A percentile compares a stretch with the other conserved stretches of the same genome.
Evolutionary conservation across 2,113 vertebrate genomes (phyloP).

Genomic region (Rhinogobius similis): DNA sequence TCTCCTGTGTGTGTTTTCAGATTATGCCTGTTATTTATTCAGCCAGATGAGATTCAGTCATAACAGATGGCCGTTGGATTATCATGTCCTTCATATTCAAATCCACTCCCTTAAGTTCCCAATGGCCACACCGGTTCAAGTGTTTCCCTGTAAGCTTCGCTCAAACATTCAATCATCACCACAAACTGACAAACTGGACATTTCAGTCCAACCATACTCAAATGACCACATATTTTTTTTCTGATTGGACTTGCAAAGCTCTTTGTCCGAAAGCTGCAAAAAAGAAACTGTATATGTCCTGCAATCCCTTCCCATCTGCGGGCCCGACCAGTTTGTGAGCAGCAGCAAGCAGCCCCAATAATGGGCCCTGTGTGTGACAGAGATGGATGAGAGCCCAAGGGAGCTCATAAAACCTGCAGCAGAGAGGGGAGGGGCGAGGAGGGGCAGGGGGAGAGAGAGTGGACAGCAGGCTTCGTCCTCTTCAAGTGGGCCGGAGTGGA

Average conservation of each 20-base stretch:
- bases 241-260: conserved; percentile 57
- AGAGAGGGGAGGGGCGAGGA: conserved; percentile 41
- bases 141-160: conserved; percentile 50
- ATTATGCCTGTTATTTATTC: conserved; percentile 77
- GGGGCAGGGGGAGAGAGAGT: conserved; percentile 55
- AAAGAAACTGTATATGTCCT: conserved; percentile 75
- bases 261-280: conserved; percentile 67
- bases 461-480: conserved; percentile 77
- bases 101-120: conserved; percentile 71
- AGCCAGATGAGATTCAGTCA: conserved; percentile 70
- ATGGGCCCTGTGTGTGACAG: conserved; percentile 82
- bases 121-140: conserved; percentile 68
- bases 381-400: conserved; percentile 84
- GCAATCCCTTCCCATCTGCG: conserved; percentile 78
- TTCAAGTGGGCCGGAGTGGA: conserved; percentile 65
- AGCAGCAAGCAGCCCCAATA: conserved; percentile 72
- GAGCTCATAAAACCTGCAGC: conserved; percentile 83
- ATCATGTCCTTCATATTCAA: conserved; percentile 80
- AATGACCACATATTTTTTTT: conserved; percentile 61
- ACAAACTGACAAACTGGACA: conserved; percentile 20
- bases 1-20: conserved; percentile 77
- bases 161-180: conserved; percentile 30
- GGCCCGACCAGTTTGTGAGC: conserved; percentile 71
- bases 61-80: conserved; percentile 82
- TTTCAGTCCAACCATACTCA: conserved; percentile 56